Conservation (phyloP, 2,797 vertebrate species). For the Rhinophrynus dorsalis region DNA sequence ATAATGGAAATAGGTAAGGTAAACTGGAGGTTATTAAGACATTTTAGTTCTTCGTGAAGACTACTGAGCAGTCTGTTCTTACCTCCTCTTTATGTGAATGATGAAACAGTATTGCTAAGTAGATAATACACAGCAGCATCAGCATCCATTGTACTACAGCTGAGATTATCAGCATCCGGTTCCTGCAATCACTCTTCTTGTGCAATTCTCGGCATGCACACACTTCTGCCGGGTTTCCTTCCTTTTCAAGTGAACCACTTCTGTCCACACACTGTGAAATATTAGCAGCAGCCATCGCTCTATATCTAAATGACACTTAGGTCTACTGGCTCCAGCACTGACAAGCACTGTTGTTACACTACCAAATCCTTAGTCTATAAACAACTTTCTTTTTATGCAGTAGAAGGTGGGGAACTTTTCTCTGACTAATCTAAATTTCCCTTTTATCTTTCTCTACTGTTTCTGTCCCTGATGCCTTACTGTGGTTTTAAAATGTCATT, state of each 20-base stretch:
- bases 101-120: slow-evolving; percentile 3
- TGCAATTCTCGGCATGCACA: neutral
- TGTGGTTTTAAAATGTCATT: slow-evolving; percentile 49
- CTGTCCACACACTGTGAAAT: neutral
- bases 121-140: slow-evolving; percentile 19
- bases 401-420: slow-evolving; percentile 43
- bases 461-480: slow-evolving; percentile 1
- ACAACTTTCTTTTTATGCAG: slow-evolving; percentile 34
- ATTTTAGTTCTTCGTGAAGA: no score
- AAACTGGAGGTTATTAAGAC: no score
- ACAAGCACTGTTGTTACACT: slow-evolving; percentile 3
- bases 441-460: slow-evolving; percentile 43
- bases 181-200: neutral
- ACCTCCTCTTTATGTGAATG: neutral
- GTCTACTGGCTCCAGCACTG: neutral
- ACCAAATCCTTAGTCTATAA: slow-evolving; percentile 2
- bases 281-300: neutral
- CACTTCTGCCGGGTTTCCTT: neutral
- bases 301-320: neutral
- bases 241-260: neutral
- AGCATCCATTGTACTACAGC: slow-evolving; percentile 33
- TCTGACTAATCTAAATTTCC: slow-evolving; percentile 48
- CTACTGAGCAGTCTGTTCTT: no score
- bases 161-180: slow-evolving; percentile 23
- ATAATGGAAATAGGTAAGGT: no score